Conservation (phyloP, 2,797 vertebrate species). For the Phalanger gymnotis region DNA sequence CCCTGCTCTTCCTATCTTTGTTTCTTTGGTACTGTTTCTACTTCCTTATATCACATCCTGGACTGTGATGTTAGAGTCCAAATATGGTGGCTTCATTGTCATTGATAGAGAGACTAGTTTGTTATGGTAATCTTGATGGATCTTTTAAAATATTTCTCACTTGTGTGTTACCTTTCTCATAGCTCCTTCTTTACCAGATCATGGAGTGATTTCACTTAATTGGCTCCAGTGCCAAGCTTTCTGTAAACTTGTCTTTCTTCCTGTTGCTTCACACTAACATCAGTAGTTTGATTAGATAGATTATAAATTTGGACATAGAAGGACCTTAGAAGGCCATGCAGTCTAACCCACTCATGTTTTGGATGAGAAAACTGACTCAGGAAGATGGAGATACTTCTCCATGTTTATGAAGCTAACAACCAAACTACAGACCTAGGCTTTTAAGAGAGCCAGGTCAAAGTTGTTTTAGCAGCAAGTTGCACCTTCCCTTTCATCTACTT, state of each 20-base stretch:
- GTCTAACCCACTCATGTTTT: background rate
- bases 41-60: background rate
- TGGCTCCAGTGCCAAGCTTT: background rate
- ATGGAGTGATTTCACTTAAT: background rate
- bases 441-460: background rate
- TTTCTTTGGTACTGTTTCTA: background rate
- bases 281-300: background rate
- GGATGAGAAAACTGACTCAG: background rate
- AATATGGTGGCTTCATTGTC: background rate
- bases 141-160: background rate
- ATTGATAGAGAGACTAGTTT: too few species aligned
- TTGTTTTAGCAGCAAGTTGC: background rate
- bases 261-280: background rate
- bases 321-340: background rate
- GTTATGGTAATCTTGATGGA: background rate
- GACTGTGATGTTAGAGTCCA: background rate
- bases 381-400: background rate
- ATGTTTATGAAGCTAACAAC: background rate
- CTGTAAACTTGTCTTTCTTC: background rate
- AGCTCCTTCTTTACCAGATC: background rate
- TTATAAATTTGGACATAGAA: background rate
- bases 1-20: background rate
- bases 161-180: background rate
- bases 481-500: background rate
- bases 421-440: background rate